Evolutionary conservation across 2,113 vertebrate genomes (phyloP).

Genomic region (Ardeotis arabs): DNA sequence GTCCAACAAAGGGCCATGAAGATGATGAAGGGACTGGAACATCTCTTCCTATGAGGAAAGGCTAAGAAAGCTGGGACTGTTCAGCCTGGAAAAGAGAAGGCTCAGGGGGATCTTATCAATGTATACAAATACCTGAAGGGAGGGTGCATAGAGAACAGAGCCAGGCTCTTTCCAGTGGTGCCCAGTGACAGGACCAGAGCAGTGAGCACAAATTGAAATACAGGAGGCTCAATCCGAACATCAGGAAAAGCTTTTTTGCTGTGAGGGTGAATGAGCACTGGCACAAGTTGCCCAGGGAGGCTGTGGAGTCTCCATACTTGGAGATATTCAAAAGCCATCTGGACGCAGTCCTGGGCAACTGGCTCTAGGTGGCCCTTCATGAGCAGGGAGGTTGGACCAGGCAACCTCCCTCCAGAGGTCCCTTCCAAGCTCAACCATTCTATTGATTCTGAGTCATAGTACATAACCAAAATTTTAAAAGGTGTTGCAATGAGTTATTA

Average conservation of each 20-base stretch:
- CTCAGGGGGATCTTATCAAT: background rate
- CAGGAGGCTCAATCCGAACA: background rate
- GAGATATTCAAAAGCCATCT: background rate
- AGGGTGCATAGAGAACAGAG: rapidly evolving
- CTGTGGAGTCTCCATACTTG: background rate
- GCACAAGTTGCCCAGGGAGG: background rate
- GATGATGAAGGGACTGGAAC: background rate
- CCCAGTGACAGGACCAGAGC: background rate
- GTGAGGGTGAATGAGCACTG: rapidly evolving
- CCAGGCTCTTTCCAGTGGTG: background rate
- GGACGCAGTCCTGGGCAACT: rapidly evolving
- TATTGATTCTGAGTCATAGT: background rate
- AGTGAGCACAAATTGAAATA: background rate
- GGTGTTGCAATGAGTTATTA: background rate
- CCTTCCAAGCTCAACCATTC: background rate
- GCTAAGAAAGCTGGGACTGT: background rate
- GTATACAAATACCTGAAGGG: background rate
- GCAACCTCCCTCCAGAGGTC: background rate
- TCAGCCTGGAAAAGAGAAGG: background rate
- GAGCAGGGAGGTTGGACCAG: background rate
- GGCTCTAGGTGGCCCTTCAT: too few relatives aligned
- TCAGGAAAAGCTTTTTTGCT: background rate
- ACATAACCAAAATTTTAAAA: background rate
- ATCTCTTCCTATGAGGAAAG: background rate
- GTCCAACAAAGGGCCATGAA: background rate